Evolutionary conservation across 2,888 invertebrate genomes (phyloP), one percentile per base, ranked within the genome.

Genomic region (Macropis europaea): DNA sequence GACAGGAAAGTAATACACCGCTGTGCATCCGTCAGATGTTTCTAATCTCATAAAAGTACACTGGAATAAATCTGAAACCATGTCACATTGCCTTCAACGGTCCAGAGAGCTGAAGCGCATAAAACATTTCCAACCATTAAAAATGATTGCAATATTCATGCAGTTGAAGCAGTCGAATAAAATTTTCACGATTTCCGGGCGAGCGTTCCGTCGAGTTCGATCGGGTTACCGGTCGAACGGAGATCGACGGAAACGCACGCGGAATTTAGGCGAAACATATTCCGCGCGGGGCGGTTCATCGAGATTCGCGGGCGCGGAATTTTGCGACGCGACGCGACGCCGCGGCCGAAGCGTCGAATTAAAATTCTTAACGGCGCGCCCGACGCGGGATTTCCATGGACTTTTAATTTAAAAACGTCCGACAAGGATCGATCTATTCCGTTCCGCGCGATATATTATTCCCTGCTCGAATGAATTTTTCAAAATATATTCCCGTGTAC

Each of bases 241-340:
- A 13, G n/a, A 22, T 43, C 40, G 28, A 34, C 11, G 22, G n/a
- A 30, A n/a, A 19, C 7, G n/a, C 11, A 7, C 22, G n/a, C 28
- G 7, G 30, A 36, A 28, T 63, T 15, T 43, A 1, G 17, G 22
- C 30, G 13, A 32, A 40, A 48, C 47, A 28, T 64, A 48, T 15
- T 38, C 38, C 38, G 9, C 6, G 1, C n/a, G 17, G 28, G 24
- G n/a, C n/a, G n/a, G 30, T 63, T 64, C 48, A 34, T 42, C 17
- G 42, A 34, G 26, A 45, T 38, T 32, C 22, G 19, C 26, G 26
- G 15, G 28, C 15, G 64, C 13, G 60, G 42, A 64, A 50, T 50
- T 64, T 60, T 60, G 48, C 15, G 60, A 48, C 48, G n/a, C 4
- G 42, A 32, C 48, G 15, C 64, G 48, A 15, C 60, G 60, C 64